Evolutionary conservation across 92 coral and sea anemone genomes (phyloP).

Genomic region (Parazoanthus swiftii): DNA sequence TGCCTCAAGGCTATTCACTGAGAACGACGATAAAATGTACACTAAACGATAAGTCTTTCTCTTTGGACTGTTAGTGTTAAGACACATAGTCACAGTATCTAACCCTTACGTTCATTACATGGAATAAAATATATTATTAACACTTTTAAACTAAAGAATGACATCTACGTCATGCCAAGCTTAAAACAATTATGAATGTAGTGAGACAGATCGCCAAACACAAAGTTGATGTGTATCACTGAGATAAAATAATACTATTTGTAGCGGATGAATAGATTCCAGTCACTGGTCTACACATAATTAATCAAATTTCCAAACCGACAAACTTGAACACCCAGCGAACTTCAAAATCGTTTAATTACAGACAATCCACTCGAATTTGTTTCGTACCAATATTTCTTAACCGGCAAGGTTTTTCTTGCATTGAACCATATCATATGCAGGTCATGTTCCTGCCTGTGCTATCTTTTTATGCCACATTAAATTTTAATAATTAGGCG

Average conservation of each 20-base stretch:
- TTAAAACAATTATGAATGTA: background rate
- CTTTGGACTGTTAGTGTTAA: no score
- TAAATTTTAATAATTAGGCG: no score
- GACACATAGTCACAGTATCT: background rate
- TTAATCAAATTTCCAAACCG: background rate
- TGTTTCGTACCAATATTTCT: background rate
- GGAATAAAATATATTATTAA: background rate
- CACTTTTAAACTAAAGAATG: background rate
- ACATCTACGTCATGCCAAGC: background rate
- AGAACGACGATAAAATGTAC: background rate
- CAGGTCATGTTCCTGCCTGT: background rate
- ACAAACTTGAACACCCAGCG: constrained; percentile 18
- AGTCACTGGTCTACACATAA: background rate
- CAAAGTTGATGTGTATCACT: background rate
- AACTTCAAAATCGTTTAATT: background rate
- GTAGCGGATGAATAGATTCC: background rate
- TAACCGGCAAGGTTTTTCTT: background rate
- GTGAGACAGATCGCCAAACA: background rate
- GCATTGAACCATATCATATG: background rate
- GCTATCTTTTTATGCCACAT: no score
- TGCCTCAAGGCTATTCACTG: background rate
- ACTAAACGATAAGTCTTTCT: background rate
- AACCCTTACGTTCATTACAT: background rate
- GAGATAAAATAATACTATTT: background rate
- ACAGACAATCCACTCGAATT: background rate